These are phyloP conservation scores for Drosophila pectinifera DNA, from an alignment of 1,140 invertebrate species.

Conservation along the genomic window DNA sequence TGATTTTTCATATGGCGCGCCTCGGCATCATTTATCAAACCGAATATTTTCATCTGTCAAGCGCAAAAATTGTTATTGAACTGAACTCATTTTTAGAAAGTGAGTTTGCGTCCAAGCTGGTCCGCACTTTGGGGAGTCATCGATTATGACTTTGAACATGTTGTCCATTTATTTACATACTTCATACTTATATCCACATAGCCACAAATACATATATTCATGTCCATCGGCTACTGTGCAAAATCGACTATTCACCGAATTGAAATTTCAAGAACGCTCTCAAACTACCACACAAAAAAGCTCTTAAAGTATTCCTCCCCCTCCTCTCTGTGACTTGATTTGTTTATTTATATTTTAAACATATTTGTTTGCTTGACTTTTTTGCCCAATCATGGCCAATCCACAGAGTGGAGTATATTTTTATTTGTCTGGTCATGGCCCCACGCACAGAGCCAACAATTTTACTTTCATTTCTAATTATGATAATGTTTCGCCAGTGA, in stretches of 20 bases:
- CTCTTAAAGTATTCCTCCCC: constrained; percentile 15
- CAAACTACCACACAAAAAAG: constrained; percentile 24
- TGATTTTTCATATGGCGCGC: constrained; percentile 38
- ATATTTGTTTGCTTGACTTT: constrained; percentile 57
- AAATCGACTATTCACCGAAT: constrained; percentile 67
- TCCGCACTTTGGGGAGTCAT: constrained; percentile 51
- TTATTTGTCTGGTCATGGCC: constrained; percentile 65
- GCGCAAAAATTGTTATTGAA: constrained; percentile 64
- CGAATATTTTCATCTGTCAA: constrained; percentile 64
- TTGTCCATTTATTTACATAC: constrained; percentile 20
- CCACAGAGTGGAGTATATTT: constrained; percentile 17
- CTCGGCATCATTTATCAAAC: constrained; percentile 73
- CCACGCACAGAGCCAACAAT: constrained; percentile 59
- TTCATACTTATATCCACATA: constrained; percentile 2
- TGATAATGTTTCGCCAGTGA: constrained; percentile 71
- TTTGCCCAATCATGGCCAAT: constrained; percentile 75
- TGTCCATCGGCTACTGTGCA: constrained; percentile 66
- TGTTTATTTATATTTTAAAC: constrained; percentile 73
- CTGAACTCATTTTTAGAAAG: constrained; percentile 82
- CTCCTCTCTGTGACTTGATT: constrained; percentile 46
- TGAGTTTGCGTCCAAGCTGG: constrained; percentile 52
- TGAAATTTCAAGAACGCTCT: constrained; percentile 76
- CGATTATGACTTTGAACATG: constrained; percentile 63
- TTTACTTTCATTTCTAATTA: constrained; percentile 83
- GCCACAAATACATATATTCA: not conserved